phyloP scores from a whole-genome alignment of 1,140 invertebrate species.

The Berghia stephanieae region DNA sequence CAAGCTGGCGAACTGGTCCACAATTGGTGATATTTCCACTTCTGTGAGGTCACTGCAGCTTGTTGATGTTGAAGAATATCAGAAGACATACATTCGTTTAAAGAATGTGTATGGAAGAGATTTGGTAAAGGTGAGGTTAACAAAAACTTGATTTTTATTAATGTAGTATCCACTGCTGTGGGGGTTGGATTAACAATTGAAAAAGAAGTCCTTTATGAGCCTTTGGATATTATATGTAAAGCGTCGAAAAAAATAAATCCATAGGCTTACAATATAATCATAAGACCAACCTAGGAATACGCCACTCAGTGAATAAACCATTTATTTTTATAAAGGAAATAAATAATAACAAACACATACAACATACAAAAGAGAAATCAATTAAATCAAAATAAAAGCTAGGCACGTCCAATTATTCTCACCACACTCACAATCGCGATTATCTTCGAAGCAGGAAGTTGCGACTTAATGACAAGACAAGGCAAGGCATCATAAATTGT shows the following conservation, averaged over 20 bases:
- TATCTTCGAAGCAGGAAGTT: too few relatives aligned
- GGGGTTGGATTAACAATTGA: background rate
- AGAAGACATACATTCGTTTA: slow-evolving; percentile 76
- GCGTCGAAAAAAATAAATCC: background rate
- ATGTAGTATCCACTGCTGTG: slow-evolving; percentile 16
- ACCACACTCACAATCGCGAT: too few relatives aligned
- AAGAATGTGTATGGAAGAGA: slow-evolving; percentile 83
- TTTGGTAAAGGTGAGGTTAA: slow-evolving; percentile 73
- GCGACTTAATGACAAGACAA: too few relatives aligned
- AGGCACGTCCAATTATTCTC: too few relatives aligned
- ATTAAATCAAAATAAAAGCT: too few relatives aligned
- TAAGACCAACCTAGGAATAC: too few relatives aligned
- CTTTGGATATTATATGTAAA: background rate
- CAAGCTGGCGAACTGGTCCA: slow-evolving; percentile 77
- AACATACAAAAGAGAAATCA: too few relatives aligned
- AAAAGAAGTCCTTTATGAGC: background rate
- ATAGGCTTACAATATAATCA: background rate
- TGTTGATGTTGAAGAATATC: slow-evolving; percentile 77
- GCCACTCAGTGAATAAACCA: too few relatives aligned
- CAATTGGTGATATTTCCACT: slow-evolving; percentile 57
- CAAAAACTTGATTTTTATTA: slow-evolving; percentile 23
- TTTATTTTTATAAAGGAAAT: too few relatives aligned
- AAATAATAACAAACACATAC: too few relatives aligned
- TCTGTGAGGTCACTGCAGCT: slow-evolving; percentile 73
- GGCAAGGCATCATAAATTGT: too few relatives aligned